Evolutionary conservation across 2,113 vertebrate genomes (phyloP), one percentile per base, ranked within the genome.

Genomic region (Prochilodus magdalenae): DNA sequence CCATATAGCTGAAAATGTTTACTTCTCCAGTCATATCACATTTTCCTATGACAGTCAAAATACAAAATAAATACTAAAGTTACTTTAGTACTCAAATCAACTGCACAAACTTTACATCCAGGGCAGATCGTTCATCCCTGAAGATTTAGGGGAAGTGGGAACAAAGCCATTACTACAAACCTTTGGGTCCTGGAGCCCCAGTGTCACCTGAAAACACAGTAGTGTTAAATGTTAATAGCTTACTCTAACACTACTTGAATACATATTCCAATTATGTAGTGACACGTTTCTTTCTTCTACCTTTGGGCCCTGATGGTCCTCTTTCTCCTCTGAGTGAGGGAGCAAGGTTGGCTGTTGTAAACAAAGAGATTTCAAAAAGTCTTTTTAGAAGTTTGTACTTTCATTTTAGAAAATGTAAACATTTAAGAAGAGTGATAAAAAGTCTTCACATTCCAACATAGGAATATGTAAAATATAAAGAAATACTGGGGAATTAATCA

Each of bases 301-400:
- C 97, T 98, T 96, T 97, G 47, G 90, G 91, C 84, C 97, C 97
- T 62, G 95, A 93, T 40, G 91, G 80, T 76, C 94, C 94, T 87
- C 86, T 88, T 55, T 92, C 95, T 80, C 93, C 95, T 86, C 90
- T 92, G 71, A 95, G 92, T 44, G 94, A 94, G 11, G 95, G 93
- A 77, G 83, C 8, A 27, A 94, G 20, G 8, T 83, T 26, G 60
- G 82, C 93, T 95, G 71, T 22, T 81, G 22, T 47, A 65, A 63
- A 81, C 4, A 78, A 65, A 26, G 40, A 47, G 30, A 22, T 66
- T 14, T 33, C 18, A 30, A 13, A 66, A 30, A 16, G n/a, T 20
- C 22, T 5, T 5, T 44, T 44, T 5, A 44, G 40, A 44, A 1
- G 40, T 44, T 11, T 44, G 40, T 1, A 44, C 40, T 36, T 36